Evolutionary conservation across 2,113 vertebrate genomes (phyloP).

Genomic region (Suncus etruscus): DNA sequence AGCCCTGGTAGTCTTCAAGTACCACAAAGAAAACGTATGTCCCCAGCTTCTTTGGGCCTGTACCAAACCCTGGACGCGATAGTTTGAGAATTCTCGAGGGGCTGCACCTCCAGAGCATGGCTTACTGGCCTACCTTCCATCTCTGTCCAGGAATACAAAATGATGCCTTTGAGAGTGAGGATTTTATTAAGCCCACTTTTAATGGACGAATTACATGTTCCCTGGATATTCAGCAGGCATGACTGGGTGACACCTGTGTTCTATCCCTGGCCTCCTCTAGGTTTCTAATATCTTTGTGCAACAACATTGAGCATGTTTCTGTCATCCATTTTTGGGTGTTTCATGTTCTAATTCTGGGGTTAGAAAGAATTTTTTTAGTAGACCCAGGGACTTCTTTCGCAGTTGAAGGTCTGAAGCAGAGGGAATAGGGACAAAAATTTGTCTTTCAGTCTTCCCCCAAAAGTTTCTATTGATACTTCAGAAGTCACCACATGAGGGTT

Average conservation of each 20-base stretch:
- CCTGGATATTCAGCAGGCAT: not conserved
- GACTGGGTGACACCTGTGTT: not conserved
- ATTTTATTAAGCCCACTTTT: not conserved
- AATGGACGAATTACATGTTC: not conserved
- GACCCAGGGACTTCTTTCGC: not conserved
- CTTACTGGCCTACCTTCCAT: not conserved
- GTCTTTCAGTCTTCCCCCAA: not conserved
- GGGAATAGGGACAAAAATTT: not conserved
- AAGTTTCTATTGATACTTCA: not conserved
- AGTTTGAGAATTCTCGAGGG: no score
- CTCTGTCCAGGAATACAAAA: not conserved
- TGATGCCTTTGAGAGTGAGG: not conserved
- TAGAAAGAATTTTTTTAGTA: not conserved
- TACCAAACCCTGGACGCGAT: no score
- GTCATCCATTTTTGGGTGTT: not conserved
- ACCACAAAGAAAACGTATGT: no score
- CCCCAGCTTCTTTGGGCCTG: no score
- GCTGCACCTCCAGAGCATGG: no score
- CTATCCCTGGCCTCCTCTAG: not conserved
- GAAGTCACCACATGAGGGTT: not conserved
- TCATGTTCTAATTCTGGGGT: not conserved
- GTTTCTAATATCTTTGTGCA: not conserved
- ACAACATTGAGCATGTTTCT: not conserved
- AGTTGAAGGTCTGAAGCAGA: not conserved
- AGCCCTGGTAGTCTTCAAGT: no score